Evolutionary conservation across 1,140 invertebrate species (phyloP).

Genomic region (Heterodera schachtii): DNA sequence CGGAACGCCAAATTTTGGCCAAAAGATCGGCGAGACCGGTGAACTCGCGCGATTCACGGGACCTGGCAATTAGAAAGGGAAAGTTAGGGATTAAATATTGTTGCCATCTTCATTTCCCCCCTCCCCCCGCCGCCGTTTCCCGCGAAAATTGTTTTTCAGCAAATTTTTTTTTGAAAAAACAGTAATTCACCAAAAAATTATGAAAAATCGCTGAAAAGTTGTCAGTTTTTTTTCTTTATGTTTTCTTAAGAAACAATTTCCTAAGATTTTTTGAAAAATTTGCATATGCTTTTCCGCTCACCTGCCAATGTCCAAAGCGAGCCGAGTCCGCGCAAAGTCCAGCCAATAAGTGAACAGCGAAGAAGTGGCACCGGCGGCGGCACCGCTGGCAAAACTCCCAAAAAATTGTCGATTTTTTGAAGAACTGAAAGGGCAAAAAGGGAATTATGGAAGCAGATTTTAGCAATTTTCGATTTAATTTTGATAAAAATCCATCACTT

Average conservation of each 20-base stretch:
- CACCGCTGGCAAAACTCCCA: conserved; percentile 65
- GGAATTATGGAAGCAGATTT: background rate
- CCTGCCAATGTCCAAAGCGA: conserved; percentile 66
- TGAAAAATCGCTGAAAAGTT: too few relatives aligned
- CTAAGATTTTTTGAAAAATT: background rate
- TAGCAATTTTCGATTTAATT: background rate
- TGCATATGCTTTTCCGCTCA: conserved; percentile 6
- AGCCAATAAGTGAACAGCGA: conserved; percentile 67
- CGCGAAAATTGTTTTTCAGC: too few relatives aligned
- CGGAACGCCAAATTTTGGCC: conserved; percentile 66
- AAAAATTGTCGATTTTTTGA: background rate
- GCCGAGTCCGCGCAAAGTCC: conserved; percentile 67
- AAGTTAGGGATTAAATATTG: background rate
- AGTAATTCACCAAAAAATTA: too few relatives aligned
- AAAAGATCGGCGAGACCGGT: conserved; percentile 66
- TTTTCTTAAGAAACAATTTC: too few relatives aligned
- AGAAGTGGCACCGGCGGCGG: conserved; percentile 67
- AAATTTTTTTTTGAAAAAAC: too few relatives aligned
- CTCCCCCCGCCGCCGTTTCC: too few relatives aligned
- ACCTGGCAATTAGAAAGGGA: background rate
- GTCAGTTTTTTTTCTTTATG: too few relatives aligned
- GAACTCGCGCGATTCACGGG: conserved; percentile 63
- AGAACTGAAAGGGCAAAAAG: background rate
- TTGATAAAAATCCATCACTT: background rate
- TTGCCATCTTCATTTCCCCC: too few relatives aligned